Evolutionary conservation across 2,797 vertebrate genomes (phyloP).

Genomic region (Sebastes umbrosus): DNA sequence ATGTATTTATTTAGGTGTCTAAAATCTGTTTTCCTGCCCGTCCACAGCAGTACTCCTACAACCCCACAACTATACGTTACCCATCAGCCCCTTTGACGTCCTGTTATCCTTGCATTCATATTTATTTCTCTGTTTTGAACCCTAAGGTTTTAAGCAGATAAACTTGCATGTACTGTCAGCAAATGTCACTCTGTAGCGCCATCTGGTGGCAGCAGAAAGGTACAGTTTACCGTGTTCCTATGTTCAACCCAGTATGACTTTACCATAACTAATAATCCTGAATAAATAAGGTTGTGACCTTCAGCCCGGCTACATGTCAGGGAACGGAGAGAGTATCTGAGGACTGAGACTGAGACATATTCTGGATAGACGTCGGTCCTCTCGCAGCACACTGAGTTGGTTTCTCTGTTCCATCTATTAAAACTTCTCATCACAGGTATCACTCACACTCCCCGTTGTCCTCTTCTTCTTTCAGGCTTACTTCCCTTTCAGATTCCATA

Average conservation of each 20-base stretch:
- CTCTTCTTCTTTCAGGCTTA: conserved; percentile 77
- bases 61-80: no score
- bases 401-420: no score
- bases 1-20: no score
- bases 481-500: conserved; percentile 81
- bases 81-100: not conserved
- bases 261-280: not conserved
- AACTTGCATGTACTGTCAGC: not conserved
- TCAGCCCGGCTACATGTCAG: not conserved
- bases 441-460: no score
- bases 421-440: no score
- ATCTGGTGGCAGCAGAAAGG: not conserved
- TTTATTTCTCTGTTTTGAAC: not conserved
- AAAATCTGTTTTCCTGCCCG: no score
- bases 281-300: not conserved
- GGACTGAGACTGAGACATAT: no score
- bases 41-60: no score
- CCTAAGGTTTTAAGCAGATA: not conserved
- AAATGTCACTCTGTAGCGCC: not conserved
- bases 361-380: no score
- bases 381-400: no score
- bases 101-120: not conserved
- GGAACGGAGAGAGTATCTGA: not conserved
- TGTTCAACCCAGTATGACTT: no score
- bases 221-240: no score